Evolutionary conservation across 2,113 vertebrate species (phyloP).

Genomic region (Lophotis ruficrista): DNA sequence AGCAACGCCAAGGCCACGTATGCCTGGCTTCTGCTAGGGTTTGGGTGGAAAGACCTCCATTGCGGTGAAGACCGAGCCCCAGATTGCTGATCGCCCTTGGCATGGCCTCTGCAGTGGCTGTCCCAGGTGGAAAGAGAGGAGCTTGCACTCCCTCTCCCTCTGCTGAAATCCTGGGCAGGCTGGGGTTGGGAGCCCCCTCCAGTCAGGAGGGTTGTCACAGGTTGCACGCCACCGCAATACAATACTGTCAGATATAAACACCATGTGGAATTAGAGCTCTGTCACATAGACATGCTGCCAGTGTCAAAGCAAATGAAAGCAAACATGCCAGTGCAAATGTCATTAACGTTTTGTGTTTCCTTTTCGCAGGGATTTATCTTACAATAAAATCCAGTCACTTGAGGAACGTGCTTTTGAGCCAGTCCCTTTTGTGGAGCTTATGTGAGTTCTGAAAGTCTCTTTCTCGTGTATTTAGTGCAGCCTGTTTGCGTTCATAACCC

Average conservation of each 20-base stretch:
- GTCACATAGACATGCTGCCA: neutral
- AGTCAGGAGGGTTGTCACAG: neutral
- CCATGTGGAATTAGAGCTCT: neutral
- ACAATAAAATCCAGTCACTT: constrained; percentile 51
- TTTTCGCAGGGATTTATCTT: constrained; percentile 68
- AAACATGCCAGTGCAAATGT: neutral
- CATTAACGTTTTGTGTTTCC: neutral
- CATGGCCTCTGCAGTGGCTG: neutral
- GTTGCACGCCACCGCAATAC: neutral
- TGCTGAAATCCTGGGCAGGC: neutral
- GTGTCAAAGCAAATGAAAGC: neutral
- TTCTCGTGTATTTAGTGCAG: neutral
- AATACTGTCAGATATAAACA: neutral
- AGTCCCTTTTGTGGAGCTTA: constrained; percentile 47
- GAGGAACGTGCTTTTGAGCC: constrained; percentile 51
- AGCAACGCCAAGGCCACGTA: neutral
- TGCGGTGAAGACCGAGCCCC: neutral
- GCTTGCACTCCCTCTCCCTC: neutral
- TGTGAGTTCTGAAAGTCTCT: constrained; percentile 51
- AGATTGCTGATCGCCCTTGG: neutral
- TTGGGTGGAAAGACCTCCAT: neutral
- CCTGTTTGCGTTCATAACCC: neutral
- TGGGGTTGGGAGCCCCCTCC: neutral
- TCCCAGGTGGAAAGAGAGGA: neutral
- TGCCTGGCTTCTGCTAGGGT: neutral